A percentile compares a stretch with the other conserved stretches of the same genome.
Evolutionary conservation across 1,140 invertebrate species (phyloP).

Genomic region (Drosophila eugracilis): DNA sequence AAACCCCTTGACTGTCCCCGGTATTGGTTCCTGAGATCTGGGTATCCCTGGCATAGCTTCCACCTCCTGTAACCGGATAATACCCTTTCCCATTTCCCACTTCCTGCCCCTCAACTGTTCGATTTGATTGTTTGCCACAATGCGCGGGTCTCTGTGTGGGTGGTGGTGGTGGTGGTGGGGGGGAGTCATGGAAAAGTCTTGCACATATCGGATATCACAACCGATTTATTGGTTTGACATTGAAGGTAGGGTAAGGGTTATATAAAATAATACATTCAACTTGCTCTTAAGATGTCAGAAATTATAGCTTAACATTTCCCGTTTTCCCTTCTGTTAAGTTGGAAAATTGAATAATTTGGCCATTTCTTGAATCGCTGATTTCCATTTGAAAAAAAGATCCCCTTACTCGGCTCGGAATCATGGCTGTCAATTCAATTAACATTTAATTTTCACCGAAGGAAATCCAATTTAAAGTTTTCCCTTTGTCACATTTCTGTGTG

Average conservation of each 20-base stretch:
- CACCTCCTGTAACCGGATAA: constrained; percentile 27
- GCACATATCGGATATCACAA: constrained; percentile 13
- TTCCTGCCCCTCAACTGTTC: constrained; percentile 11
- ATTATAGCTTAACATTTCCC: too few species aligned
- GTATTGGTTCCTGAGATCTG: too few species aligned
- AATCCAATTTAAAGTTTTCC: constrained; percentile 9
- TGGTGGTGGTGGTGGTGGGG: too few species aligned
- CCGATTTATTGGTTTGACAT: constrained; percentile 7
- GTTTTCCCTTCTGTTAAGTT: too few species aligned
- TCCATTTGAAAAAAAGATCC: not conserved
- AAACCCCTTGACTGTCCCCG: not conserved
- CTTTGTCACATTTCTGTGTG: not conserved
- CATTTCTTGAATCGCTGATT: not conserved
- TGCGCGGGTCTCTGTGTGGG: constrained; percentile 4
- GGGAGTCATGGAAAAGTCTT: not conserved
- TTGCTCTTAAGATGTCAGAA: not conserved
- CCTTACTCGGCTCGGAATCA: not conserved
- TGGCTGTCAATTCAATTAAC: constrained; percentile 10
- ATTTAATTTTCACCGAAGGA: constrained; percentile 2
- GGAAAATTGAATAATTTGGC: not conserved
- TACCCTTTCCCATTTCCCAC: constrained; percentile 7
- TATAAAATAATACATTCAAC: not conserved
- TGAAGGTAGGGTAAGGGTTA: not conserved
- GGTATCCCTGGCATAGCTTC: too few species aligned
- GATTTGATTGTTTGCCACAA: constrained; percentile 47